These are phyloP conservation scores for Troilus luridus DNA, from an alignment of 2,888 invertebrate species.

Conservation along the genomic window DNA sequence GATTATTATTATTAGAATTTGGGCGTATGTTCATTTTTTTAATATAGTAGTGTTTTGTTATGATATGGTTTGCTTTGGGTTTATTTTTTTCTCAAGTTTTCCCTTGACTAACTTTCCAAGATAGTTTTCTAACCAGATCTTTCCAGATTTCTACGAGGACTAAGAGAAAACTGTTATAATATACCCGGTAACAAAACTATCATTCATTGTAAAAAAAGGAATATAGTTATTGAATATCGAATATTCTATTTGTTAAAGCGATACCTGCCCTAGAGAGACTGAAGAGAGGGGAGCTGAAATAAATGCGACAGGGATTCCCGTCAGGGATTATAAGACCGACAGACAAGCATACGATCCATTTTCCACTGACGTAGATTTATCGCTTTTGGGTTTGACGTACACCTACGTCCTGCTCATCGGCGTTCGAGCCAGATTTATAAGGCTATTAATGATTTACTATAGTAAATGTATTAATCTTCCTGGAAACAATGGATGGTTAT, in stretches of 20 bases:
- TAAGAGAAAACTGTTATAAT: too few species aligned
- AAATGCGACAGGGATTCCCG: not conserved
- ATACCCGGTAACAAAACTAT: too few species aligned
- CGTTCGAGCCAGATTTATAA: constrained; percentile 12
- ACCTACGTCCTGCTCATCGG: not conserved
- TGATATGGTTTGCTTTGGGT: too few species aligned
- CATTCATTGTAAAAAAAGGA: not conserved
- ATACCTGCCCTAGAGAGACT: not conserved
- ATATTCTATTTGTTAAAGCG: not conserved
- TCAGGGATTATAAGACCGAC: constrained; percentile 27
- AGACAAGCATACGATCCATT: constrained; percentile 17
- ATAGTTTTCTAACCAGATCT: too few species aligned
- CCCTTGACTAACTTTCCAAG: too few species aligned
- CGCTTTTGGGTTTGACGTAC: constrained; percentile 12
- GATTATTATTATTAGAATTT: too few species aligned
- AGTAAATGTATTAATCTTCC: constrained; percentile 10
- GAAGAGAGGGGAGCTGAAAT: not conserved
- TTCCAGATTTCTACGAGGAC: too few species aligned
- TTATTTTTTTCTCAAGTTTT: too few species aligned
- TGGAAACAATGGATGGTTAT: not conserved
- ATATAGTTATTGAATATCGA: not conserved
- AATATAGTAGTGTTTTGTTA: too few species aligned
- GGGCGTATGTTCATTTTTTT: too few species aligned
- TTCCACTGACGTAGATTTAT: constrained; percentile 37
- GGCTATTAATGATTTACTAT: constrained; percentile 7